Conservation (phyloP, 2,797 vertebrate species). For the Ibycter americanus region DNA sequence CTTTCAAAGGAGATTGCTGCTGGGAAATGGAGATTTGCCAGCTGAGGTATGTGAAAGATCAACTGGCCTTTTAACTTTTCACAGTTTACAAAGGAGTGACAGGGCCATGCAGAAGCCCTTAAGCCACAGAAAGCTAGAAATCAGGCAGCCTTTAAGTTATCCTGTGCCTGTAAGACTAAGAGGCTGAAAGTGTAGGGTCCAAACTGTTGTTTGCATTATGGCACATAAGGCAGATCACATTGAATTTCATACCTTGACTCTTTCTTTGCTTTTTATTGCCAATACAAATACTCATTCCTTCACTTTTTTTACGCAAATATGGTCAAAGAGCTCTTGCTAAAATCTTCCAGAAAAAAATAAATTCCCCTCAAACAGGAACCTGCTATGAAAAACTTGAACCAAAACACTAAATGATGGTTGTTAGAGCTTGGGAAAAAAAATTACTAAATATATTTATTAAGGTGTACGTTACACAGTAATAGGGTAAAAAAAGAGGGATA, state of each 20-base stretch:
- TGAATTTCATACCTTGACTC: background rate
- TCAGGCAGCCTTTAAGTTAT: background rate
- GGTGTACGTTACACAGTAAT: background rate
- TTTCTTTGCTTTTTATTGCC: background rate
- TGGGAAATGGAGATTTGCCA: background rate
- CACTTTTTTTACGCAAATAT: background rate
- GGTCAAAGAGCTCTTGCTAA: background rate
- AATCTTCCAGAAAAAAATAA: background rate
- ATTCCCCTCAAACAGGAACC: background rate
- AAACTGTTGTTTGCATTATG: background rate
- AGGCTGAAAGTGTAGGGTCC: background rate
- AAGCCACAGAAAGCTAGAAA: background rate
- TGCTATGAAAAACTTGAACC: background rate
- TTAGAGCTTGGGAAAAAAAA: background rate
- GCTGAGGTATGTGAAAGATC: background rate
- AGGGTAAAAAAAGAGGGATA: background rate
- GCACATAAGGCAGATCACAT: background rate
- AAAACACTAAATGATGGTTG: background rate
- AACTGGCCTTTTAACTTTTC: background rate
- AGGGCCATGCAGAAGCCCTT: background rate
- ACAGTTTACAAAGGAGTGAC: background rate
- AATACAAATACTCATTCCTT: background rate
- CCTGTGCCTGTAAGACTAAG: background rate
- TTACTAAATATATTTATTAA: background rate
- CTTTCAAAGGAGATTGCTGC: background rate